phyloP scores from a whole-genome alignment of 2,888 invertebrate genomes.

The Dione juno region DNA sequence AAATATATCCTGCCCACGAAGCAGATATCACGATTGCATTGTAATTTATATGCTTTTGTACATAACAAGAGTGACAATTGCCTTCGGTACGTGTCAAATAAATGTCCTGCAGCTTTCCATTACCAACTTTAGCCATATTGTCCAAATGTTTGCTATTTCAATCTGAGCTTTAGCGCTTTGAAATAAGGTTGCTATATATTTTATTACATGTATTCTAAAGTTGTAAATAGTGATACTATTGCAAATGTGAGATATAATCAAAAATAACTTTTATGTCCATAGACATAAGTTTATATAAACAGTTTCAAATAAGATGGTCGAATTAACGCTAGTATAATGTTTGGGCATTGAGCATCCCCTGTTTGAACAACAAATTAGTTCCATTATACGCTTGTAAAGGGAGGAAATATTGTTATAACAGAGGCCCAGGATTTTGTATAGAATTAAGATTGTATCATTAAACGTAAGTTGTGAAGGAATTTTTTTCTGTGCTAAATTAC shows the following conservation, averaged over 20 bases:
- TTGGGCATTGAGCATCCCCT: slow-evolving; percentile 73
- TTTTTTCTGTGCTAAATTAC: slow-evolving; percentile 42
- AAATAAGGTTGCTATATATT: slow-evolving; percentile 22
- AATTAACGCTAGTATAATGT: slow-evolving; percentile 57
- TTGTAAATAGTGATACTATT: not conserved
- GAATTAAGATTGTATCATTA: slow-evolving; percentile 46
- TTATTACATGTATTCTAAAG: not conserved
- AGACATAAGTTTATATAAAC: not conserved
- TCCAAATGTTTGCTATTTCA: slow-evolving; percentile 1
- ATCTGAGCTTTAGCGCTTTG: slow-evolving; percentile 15
- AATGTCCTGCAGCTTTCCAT: slow-evolving; percentile 66
- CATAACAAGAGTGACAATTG: slow-evolving; percentile 64
- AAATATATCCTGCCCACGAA: slow-evolving; percentile 62
- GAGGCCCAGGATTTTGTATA: slow-evolving; percentile 52
- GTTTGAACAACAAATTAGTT: slow-evolving; percentile 83
- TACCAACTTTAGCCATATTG: slow-evolving; percentile 43
- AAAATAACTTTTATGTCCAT: slow-evolving; percentile 32
- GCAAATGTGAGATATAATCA: not conserved
- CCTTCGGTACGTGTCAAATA: slow-evolving; percentile 75
- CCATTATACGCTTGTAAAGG: slow-evolving; percentile 79
- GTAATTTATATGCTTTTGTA: slow-evolving; percentile 56
- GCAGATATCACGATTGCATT: slow-evolving; percentile 66
- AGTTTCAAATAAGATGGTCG: slow-evolving; percentile 48
- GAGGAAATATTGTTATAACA: slow-evolving; percentile 63
- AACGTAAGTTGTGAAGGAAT: slow-evolving; percentile 44